These are phyloP conservation scores for Maccullochella peelii DNA, from an alignment of 2,113 vertebrate genomes.

Conservation along the genomic window DNA sequence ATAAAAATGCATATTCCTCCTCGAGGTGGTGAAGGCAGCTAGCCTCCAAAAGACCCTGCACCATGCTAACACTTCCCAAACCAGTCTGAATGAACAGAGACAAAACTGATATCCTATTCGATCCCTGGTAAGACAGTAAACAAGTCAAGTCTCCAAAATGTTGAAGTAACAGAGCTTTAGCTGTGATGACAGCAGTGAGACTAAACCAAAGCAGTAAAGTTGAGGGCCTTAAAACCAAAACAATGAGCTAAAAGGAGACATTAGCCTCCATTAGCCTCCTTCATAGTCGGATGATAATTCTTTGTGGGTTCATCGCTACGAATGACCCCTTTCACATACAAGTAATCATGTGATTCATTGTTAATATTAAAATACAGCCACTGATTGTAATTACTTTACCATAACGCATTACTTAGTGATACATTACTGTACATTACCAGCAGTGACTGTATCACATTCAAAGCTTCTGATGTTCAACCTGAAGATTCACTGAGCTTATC, in stretches of 20 bases:
- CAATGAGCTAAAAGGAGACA: not conserved
- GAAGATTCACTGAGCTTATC: slow-evolving; percentile 8
- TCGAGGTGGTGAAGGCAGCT: no score
- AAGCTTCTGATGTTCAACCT: not conserved
- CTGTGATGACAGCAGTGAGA: no score
- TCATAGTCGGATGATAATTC: not conserved
- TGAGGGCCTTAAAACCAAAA: not conserved
- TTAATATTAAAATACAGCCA: not conserved
- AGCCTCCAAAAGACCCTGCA: not conserved
- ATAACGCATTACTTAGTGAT: not conserved
- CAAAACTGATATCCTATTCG: not conserved
- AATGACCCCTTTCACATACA: no score
- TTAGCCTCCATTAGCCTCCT: not conserved
- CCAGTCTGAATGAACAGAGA: not conserved
- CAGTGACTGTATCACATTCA: not conserved
- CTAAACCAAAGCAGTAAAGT: not conserved
- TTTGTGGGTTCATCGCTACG: not conserved
- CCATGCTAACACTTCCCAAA: not conserved
- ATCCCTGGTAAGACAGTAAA: no score
- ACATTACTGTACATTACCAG: not conserved
- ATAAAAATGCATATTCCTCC: not conserved
- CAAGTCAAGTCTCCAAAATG: not conserved
- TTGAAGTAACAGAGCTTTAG: not conserved
- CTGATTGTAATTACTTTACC: not conserved
- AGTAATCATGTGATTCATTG: not conserved